Evolutionary conservation across 2,113 vertebrate species (phyloP), one percentile per base, ranked within the genome.

Genomic region (Salvelinus alpinus): DNA sequence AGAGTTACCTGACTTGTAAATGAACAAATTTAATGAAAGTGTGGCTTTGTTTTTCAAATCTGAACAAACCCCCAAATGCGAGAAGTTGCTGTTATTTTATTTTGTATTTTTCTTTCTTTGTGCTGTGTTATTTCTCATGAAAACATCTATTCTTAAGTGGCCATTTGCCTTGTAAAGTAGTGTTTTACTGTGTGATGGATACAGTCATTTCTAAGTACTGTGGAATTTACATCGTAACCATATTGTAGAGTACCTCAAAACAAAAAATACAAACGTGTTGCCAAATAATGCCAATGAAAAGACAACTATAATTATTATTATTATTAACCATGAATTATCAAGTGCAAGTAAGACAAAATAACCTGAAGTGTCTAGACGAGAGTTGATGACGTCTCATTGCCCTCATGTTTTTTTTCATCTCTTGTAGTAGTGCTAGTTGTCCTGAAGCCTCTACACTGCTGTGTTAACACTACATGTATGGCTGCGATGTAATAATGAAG

Each of bases 161-260:
- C 89, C 91, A 91, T 88, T 93, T 92, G 92, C 92, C 93, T 93
- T 92, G 91, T 94, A 92, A 92, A 89, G 82, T 90, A 11, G 38
- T 92, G 88, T 93, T 94, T 90, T 91, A 90, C 76, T 91, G 89
- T 91, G 84, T 92, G 90, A 82, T 78, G 82, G 89, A 91, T 88
- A 90, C 86, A 84, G 74, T 92, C 80, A 90, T 82, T 86, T 74
- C 88, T 85, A 77, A 87, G 87, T 93, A 91, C 88, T 89, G 91
- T 92, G 92, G 90, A 90, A 91, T 93, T 94, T 93, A 93, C 91
- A 92, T 90, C 65, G 88, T 92, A 90, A 90, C 88, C 88, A 92
- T 91, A 87, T 91, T 80, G 88, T 92, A 91, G 87, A 88, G 79
- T 89, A 87, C 90, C 87, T 91, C 71, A 75, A 72, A 84, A 82